Evolutionary conservation across 2,888 invertebrate species (phyloP), one percentile per base, ranked within the genome.

Genomic region (Dinocampus coccinellae): DNA sequence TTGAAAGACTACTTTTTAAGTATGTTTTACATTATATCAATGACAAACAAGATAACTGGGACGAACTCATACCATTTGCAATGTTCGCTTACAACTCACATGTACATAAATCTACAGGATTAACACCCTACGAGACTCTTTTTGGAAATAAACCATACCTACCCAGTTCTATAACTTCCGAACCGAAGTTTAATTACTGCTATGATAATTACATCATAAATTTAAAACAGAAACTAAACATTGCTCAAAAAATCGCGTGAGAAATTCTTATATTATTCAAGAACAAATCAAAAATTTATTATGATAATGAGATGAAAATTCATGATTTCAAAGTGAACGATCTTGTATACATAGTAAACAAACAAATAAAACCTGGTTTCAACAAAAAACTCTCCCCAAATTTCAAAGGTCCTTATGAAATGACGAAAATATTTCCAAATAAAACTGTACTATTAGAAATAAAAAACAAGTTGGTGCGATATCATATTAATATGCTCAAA

Each of bases 161-260:
- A 47, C 69, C 73, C 13, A 73, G 73, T 71, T 74, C 73, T 61
- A 72, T 84, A 39, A 75, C 71, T 13, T 73, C 74, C 70, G 62
- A 77, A 74, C 77, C 79, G n/a, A 76, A 81, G 73, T 80, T 80
- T 34, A 73, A 73, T 58, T 80, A 81, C 65, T 76, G 75, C 16
- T 81, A 80, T 61, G 80, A 82, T 24, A 70, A 78, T 71, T 80
- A 77, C 53, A 29, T 73, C 1, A 57, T 72, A 55, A 68, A 81
- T 47, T 61, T 82, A 10, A 74, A 70, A 64, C 24, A 74, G 24
- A 77, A 75, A 75, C 62, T 81, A 71, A 76, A 73, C 62, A 79
- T 69, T 29, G 60, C 78, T 9, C 72, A 67, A 16, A 61, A 80
- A 75, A 73, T 78, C 3, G 79, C 81, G 11, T 33, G 74, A 42